Conservation (phyloP, 2,888 invertebrate genomes). For the Drosophila hamatofila region DNA sequence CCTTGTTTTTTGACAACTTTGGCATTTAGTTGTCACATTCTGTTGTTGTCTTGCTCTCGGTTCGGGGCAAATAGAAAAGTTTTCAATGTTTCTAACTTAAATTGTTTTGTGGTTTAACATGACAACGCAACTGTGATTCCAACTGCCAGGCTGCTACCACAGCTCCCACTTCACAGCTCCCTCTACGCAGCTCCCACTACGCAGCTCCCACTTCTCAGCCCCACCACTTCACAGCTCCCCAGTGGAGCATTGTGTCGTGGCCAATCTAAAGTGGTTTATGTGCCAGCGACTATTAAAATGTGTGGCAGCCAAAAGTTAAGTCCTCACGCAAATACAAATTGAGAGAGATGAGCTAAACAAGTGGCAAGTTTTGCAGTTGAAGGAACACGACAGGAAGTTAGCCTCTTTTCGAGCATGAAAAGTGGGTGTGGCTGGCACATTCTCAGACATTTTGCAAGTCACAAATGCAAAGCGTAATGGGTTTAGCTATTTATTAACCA, state of each 20-base stretch:
- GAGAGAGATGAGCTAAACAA: background rate
- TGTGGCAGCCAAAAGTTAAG: slow-evolving; percentile 57
- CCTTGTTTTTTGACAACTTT: slow-evolving; percentile 41
- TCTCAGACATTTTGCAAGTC: background rate
- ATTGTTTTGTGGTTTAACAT: slow-evolving; percentile 80
- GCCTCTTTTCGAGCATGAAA: too few species aligned
- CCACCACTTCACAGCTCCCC: background rate
- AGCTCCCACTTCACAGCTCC: background rate
- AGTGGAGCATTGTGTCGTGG: slow-evolving; percentile 34
- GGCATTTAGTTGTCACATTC: slow-evolving; percentile 42
- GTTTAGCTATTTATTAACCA: slow-evolving; percentile 1
- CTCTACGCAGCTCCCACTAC: slow-evolving; percentile 10
- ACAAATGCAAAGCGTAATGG: slow-evolving; percentile 3
- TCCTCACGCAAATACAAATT: slow-evolving; percentile 43
- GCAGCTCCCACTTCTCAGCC: background rate
- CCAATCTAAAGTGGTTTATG: slow-evolving; percentile 67
- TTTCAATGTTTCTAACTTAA: slow-evolving; percentile 77
- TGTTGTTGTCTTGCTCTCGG: slow-evolving; percentile 35
- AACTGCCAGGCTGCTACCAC: slow-evolving; percentile 10
- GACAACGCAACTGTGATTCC: slow-evolving; percentile 39
- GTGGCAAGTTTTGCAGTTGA: background rate
- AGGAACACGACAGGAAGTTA: background rate
- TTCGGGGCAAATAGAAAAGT: slow-evolving; percentile 74
- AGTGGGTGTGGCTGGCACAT: background rate
- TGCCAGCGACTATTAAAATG: slow-evolving; percentile 66